phyloP scores from a whole-genome alignment of 2,888 invertebrate genomes.

The Entomobrya multifasciata region DNA sequence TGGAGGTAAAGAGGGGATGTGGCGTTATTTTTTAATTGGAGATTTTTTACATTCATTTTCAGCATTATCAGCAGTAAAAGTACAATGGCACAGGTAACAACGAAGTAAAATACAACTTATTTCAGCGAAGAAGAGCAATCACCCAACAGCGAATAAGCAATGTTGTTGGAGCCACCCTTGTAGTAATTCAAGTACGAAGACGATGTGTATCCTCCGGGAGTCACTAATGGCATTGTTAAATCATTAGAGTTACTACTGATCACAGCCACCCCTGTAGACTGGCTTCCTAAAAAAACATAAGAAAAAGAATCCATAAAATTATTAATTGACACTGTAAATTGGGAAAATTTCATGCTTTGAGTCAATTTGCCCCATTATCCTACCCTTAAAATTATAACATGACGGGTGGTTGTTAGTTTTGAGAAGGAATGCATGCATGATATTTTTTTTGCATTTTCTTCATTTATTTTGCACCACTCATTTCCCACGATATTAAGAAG shows the following conservation, averaged over 20 bases:
- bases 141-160: conserved; percentile 21
- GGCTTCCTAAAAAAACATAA: background rate
- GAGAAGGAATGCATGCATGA: too few relatives aligned
- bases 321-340: background rate
- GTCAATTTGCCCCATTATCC: background rate
- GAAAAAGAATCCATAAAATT: too few relatives aligned
- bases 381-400: too few relatives aligned
- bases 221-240: background rate
- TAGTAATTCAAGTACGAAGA: background rate
- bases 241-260: conserved; percentile 15
- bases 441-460: background rate
- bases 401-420: too few relatives aligned
- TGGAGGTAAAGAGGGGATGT: too few relatives aligned
- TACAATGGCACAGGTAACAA: too few relatives aligned
- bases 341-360: background rate
- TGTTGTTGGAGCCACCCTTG: background rate
- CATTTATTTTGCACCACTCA: background rate
- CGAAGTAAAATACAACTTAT: background rate
- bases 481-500: too few relatives aligned
- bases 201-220: background rate
- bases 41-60: too few relatives aligned
- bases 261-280: conserved; percentile 20
- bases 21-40: too few relatives aligned
- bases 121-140: background rate
- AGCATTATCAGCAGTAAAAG: too few relatives aligned